Evolutionary conservation across 37 sponge, comb jelly and placozoan genomes (phyloP).

Genomic region (Hormiphora californensis): DNA sequence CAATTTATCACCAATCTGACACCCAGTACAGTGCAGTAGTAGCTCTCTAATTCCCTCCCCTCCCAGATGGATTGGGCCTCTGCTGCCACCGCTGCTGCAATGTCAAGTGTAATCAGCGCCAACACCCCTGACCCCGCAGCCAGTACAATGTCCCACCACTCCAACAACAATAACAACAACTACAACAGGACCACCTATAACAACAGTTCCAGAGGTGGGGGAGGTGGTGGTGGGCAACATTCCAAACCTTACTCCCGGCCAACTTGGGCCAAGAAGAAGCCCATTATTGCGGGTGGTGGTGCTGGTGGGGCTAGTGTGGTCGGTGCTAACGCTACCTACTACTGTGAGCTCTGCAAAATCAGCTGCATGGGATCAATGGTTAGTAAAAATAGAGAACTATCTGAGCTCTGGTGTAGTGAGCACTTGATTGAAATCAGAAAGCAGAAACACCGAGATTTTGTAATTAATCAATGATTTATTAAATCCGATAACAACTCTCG

Average conservation of each 20-base stretch:
- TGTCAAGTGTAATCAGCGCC: neutral
- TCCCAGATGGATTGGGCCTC: neutral
- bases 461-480: too few relatives aligned
- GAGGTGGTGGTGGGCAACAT: neutral
- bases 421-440: too few relatives aligned
- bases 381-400: too few relatives aligned
- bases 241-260: too few relatives aligned
- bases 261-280: too few relatives aligned
- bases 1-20: neutral
- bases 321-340: too few relatives aligned
- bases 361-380: constrained; percentile 45
- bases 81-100: constrained; percentile 4
- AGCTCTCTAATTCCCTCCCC: neutral
- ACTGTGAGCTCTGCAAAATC: constrained; percentile 52
- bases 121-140: neutral
- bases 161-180: neutral
- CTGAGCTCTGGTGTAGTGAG: too few relatives aligned
- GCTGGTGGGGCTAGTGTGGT: too few relatives aligned
- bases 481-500: too few relatives aligned
- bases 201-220: neutral
- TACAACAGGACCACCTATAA: neutral
- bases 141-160: too few relatives aligned
- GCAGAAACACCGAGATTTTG: too few relatives aligned
- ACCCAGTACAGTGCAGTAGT: constrained; percentile 7
- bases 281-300: too few relatives aligned